Evolutionary conservation across 2,888 invertebrate genomes (phyloP), one percentile per base, ranked within the genome.

Genomic region (Aphelenchoides bicaudatus): DNA sequence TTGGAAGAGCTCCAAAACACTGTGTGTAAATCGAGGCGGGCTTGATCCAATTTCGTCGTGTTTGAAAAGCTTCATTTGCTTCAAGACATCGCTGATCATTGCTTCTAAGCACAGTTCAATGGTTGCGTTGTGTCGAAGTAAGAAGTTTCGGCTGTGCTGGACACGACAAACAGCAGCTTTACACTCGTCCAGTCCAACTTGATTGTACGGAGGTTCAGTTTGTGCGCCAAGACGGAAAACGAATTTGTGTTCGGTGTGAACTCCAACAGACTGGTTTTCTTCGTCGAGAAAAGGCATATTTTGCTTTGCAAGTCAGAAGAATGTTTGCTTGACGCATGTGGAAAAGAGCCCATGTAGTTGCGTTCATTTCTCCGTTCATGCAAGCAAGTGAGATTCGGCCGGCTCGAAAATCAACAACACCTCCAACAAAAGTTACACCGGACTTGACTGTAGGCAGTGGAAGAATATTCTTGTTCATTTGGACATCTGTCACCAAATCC

Each of bases 331-430:
- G 66, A 8, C 61, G 47, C 51, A 76, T 60, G 61, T 75, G 73
- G 64, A 76, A 77, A 23, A 76, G 65, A 1, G 72, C 76, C 76
- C 76, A 66, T 54, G 62, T 68, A 13, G 66, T 56, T 2, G 74
- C 64, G 30, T 70, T 69, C 66, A 77, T 75, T 13, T 77, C 75
- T n/a, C 75, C 75, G 54, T 73, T 70, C 76, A 77, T 76, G 50
- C 71, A 65, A 5, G 70, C 73, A 23, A 76, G 31, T 13, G 66
- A 66, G 39, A 75, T 67, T 13, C 66, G 55, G 6, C 63, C 62
- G 0, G 74, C 75, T 29, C 67, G 63, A 29, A 75, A 50, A 29
- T 69, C 63, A 21, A 75, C 64, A 19, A 59, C 60, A 28, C 74
- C 74, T 23, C 74, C 74, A 30, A 67, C 64, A 8, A 67, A 13